Evolutionary conservation across 1,140 invertebrate genomes (phyloP).

Genomic region (Sycophaga agraensis): DNA sequence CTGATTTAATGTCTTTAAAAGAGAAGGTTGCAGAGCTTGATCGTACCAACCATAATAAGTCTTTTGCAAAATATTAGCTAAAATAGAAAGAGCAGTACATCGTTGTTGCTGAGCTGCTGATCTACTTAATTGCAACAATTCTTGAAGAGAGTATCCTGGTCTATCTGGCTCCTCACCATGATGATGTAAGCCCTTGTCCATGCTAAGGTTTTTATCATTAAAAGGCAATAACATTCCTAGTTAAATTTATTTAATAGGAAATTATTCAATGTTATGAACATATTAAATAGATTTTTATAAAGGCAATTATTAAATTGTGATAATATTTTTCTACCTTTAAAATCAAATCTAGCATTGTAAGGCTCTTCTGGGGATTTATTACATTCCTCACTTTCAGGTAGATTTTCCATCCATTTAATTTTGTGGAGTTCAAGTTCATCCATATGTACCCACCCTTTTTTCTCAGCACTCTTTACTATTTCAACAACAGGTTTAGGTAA

Average conservation of each 20-base stretch:
- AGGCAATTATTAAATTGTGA: background rate
- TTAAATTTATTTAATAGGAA: slow-evolving; percentile 33
- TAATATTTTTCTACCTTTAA: slow-evolving; percentile 53
- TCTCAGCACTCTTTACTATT: slow-evolving; percentile 62
- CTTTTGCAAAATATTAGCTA: slow-evolving; percentile 78
- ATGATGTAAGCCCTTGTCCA: slow-evolving; percentile 76
- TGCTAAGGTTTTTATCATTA: slow-evolving; percentile 62
- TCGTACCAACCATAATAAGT: slow-evolving; percentile 74
- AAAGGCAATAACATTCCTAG: slow-evolving; percentile 71
- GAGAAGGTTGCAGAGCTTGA: slow-evolving; percentile 59
- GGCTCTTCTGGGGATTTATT: slow-evolving; percentile 55
- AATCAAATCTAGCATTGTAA: slow-evolving; percentile 72
- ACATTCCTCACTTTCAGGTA: slow-evolving; percentile 50
- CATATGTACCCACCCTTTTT: slow-evolving; percentile 80
- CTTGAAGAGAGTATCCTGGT: slow-evolving; percentile 85
- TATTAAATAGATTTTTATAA: too few relatives aligned
- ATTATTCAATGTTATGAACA: background rate
- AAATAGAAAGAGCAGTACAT: slow-evolving; percentile 72
- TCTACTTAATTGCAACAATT: slow-evolving; percentile 76
- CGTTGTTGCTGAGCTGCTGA: slow-evolving; percentile 75
- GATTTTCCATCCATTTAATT: slow-evolving; percentile 79
- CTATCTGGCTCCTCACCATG: slow-evolving; percentile 89
- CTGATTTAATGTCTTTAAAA: slow-evolving; percentile 57
- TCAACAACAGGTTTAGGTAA: slow-evolving; percentile 59
- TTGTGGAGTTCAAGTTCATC: slow-evolving; percentile 80